phyloP scores from a whole-genome alignment of 2,888 invertebrate genomes.

The Dorcus hopei region DNA sequence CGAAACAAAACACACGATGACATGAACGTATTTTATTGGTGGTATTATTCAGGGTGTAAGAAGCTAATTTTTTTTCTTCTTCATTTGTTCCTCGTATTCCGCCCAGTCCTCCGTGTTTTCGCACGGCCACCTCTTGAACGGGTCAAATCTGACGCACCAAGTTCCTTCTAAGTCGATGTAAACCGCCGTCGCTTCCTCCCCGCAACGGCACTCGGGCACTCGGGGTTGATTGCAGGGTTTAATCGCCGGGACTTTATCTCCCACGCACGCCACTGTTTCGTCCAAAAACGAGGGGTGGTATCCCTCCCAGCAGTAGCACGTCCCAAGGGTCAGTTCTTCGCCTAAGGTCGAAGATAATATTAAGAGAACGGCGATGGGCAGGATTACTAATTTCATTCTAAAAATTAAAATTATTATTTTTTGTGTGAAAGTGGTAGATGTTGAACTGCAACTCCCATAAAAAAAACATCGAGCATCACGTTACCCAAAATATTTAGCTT shows the following conservation, averaged over 20 bases:
- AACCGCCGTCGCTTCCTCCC: conserved; percentile 25
- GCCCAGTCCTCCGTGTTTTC: conserved; percentile 27
- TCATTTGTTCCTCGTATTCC: conserved; percentile 21
- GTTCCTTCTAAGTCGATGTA: background rate
- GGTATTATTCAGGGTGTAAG: too few species aligned
- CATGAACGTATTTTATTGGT: too few species aligned
- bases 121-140: conserved; percentile 6
- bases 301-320: conserved; percentile 41
- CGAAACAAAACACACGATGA: too few species aligned
- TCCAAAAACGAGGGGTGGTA: conserved; percentile 33
- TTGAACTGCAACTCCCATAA: too few species aligned
- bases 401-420: background rate
- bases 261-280: conserved; percentile 15
- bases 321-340: conserved; percentile 4
- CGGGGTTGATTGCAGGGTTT: conserved; percentile 37
- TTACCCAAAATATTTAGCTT: too few species aligned
- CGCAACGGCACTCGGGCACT: conserved; percentile 37
- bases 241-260: background rate
- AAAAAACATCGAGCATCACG: too few species aligned
- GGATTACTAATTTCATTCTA: conserved; percentile 9
- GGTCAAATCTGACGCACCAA: background rate
- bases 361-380: background rate
- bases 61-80: background rate
- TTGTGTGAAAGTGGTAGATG: too few species aligned
- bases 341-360: background rate